A percentile compares a stretch with the other conserved stretches of the same genome.
Conservation (phyloP, 2,797 vertebrate genomes). For the Chromobotia macracanthus region DNA sequence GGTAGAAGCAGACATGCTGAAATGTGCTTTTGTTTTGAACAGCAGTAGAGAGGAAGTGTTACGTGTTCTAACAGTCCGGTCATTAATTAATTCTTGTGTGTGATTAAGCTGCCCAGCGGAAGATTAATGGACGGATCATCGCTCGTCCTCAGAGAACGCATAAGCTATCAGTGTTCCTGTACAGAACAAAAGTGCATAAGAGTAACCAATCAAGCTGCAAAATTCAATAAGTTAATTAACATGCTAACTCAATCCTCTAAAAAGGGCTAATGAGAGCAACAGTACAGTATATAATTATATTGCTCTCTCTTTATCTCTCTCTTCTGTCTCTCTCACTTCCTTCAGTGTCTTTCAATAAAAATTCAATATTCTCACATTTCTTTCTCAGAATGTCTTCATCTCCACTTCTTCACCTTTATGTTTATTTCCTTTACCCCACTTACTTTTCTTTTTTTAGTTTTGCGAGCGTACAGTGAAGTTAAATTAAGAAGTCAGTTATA, state of each 20-base stretch:
- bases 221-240: constrained; percentile 4
- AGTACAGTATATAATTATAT: background rate
- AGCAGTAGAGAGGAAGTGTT: constrained; percentile 5
- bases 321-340: background rate
- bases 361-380: background rate
- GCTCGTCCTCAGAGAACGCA: constrained; percentile 13
- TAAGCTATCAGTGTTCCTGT: constrained; percentile 14
- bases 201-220: constrained; percentile 34
- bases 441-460: constrained; percentile 11
- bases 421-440: background rate
- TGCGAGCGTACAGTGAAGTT: constrained; percentile 2
- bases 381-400: background rate
- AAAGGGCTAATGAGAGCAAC: background rate
- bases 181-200: constrained; percentile 4
- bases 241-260: background rate
- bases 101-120: constrained; percentile 42
- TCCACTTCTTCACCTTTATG: background rate
- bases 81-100: constrained; percentile 42
- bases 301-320: background rate
- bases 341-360: background rate
- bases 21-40: background rate
- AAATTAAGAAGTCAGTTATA: constrained; percentile 35
- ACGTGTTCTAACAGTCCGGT: background rate
- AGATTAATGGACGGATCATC: constrained; percentile 37
- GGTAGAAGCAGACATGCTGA: background rate